Evolutionary conservation across 2,888 invertebrate genomes (phyloP).

Genomic region (Eilema caniola): DNA sequence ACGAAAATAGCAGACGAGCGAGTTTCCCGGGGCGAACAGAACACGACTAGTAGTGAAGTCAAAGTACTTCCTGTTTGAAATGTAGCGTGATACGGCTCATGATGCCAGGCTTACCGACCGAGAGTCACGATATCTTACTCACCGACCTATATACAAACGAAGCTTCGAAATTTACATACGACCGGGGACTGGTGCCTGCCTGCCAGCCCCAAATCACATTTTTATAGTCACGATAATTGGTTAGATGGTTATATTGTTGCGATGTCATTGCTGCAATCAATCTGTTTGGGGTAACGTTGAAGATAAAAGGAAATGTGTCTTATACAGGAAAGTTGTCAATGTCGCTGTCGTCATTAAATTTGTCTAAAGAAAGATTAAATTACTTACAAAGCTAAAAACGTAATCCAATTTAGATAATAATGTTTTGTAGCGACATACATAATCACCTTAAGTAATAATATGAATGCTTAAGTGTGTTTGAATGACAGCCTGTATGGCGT

Average conservation of each 20-base stretch:
- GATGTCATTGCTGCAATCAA: constrained; percentile 32
- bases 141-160: constrained; percentile 51
- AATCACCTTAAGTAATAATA: not conserved
- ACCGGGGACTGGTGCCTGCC: constrained; percentile 41
- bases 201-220: constrained; percentile 41
- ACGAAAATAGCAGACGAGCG: constrained; percentile 55
- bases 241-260: constrained; percentile 51
- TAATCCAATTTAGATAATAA: not conserved
- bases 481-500: not conserved
- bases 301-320: not conserved
- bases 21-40: constrained; percentile 70
- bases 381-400: not conserved
- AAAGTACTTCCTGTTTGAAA: constrained; percentile 67
- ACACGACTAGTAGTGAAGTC: constrained; percentile 71
- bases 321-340: not conserved
- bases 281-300: constrained; percentile 7
- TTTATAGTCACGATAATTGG: constrained; percentile 56
- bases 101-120: constrained; percentile 70
- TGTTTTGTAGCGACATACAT: not conserved
- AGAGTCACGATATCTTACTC: constrained; percentile 80
- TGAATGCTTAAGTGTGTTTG: not conserved
- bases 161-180: constrained; percentile 62
- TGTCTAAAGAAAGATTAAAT: not conserved
- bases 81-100: constrained; percentile 79
- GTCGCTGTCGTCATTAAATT: not conserved